These are phyloP conservation scores for Acropora yongei DNA, from an alignment of 64 coral and sea anemone species.

Conservation along the genomic window DNA sequence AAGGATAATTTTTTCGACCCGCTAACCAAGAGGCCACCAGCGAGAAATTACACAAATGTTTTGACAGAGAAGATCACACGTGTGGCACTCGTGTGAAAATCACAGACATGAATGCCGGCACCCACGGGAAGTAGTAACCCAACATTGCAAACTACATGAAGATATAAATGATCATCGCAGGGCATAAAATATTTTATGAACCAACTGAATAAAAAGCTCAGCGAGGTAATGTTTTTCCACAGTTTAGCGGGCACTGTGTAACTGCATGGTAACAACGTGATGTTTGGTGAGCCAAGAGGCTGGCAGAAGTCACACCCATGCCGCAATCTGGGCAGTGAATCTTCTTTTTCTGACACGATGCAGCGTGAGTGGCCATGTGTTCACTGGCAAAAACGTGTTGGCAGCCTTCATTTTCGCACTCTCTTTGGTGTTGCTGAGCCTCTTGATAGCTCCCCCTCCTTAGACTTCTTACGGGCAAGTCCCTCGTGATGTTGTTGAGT, in stretches of 20 bases:
- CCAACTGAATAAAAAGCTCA: background rate
- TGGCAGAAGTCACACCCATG: background rate
- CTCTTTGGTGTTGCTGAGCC: background rate
- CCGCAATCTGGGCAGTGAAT: background rate
- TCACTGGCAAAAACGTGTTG: background rate
- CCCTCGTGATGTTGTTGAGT: background rate
- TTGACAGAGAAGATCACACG: too few species aligned
- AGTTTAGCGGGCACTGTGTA: background rate
- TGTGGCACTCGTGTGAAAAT: too few species aligned
- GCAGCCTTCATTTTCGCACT: background rate
- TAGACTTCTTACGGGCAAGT: background rate
- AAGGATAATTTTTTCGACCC: background rate
- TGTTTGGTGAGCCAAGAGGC: background rate
- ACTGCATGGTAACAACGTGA: background rate
- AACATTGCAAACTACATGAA: background rate
- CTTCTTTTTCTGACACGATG: background rate
- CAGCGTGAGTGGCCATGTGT: background rate
- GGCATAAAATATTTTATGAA: too few species aligned
- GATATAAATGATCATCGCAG: background rate
- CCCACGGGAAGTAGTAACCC: too few species aligned
- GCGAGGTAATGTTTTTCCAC: background rate
- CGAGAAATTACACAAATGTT: too few species aligned
- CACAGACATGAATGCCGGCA: too few species aligned
- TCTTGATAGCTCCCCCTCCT: background rate
- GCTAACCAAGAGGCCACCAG: too few species aligned